phyloP scores from a whole-genome alignment of 1,140 invertebrate species.

The Heliothis subflexa region DNA sequence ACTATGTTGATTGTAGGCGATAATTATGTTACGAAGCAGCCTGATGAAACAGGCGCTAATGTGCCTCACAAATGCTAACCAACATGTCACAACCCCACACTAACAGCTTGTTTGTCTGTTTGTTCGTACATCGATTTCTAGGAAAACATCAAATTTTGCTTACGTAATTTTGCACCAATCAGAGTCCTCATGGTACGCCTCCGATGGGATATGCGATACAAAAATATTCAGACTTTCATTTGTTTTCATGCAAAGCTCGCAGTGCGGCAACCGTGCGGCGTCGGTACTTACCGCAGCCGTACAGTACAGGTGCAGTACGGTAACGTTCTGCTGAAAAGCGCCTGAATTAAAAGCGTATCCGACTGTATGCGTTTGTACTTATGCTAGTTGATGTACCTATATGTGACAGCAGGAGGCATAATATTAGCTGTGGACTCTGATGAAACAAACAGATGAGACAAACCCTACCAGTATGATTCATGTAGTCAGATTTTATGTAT shows the following conservation, averaged over 20 bases:
- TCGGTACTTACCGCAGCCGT: too few relatives aligned
- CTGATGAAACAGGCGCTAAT: conserved; percentile 20
- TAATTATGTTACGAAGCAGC: neutral
- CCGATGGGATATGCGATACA: too few relatives aligned
- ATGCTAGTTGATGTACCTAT: too few relatives aligned
- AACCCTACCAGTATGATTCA: neutral
- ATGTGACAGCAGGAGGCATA: too few relatives aligned
- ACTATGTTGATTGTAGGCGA: conserved; percentile 8
- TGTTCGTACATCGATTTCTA: neutral
- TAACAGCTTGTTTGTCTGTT: neutral
- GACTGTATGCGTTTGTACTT: too few relatives aligned
- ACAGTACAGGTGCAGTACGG: too few relatives aligned
- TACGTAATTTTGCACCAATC: neutral
- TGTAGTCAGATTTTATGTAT: neutral
- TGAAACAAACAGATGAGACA: neutral
- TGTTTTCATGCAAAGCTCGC: too few relatives aligned
- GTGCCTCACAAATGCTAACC: neutral
- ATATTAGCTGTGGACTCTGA: neutral
- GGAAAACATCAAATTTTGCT: neutral
- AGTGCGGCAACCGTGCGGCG: too few relatives aligned
- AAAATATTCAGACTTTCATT: too few relatives aligned
- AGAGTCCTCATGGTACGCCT: too few relatives aligned
- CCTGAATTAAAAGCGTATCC: too few relatives aligned
- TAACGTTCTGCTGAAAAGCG: too few relatives aligned
- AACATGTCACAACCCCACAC: neutral